Base-by-base conservation (phyloP, 2,797 vertebrate genomes). In the Chelmon rostratus region DNA sequence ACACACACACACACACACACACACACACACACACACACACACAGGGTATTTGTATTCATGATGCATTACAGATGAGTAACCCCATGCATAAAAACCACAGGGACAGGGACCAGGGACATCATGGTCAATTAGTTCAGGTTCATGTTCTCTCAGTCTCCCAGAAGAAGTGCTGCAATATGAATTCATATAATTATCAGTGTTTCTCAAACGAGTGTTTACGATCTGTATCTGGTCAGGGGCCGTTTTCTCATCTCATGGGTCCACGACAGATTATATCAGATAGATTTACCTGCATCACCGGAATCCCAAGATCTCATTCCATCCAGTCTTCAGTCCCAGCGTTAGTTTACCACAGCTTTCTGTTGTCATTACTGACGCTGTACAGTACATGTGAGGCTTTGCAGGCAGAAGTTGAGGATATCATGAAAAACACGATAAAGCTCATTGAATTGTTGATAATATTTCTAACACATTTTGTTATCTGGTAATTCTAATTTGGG, bases 41-140 rank as follows among this genome's bases (percentile, higher is more conserved):
- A 72, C 23, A 64, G 56, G 11, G 35, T 42, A 64, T 80, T 74
- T 69, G 76, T 79, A 82, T 85, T 86, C 76, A 50, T 44, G 66
- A 68, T 86, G 37, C 72, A 81, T 86, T 78, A 68, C 76, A 81
- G 33, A 82, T 88, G 76, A 86, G 69, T 84, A 79, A 81, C 67
- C 50, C 28, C 64, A 56, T 87, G 82, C 76, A 88, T 88, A 67
- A 35, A 78, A 64, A 28, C 76, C 67, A 82, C 38, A 46, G 61
- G 21, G n/a, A n/a, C n/a, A n/a, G n/a, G n/a, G n/a, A n/a, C n/a
- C 38, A 46, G 61, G 21, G 35, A 44, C 71, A 63, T 66, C 73
- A 68, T 18, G 73, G 68, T 78, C 56, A 64, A 31, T 85, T 87
- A 68, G 16, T 67, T 68, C 38, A 49, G 66, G 53, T 78, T 80